Evolutionary conservation across 1,140 invertebrate species (phyloP).

Genomic region (Chelonus insularis): DNA sequence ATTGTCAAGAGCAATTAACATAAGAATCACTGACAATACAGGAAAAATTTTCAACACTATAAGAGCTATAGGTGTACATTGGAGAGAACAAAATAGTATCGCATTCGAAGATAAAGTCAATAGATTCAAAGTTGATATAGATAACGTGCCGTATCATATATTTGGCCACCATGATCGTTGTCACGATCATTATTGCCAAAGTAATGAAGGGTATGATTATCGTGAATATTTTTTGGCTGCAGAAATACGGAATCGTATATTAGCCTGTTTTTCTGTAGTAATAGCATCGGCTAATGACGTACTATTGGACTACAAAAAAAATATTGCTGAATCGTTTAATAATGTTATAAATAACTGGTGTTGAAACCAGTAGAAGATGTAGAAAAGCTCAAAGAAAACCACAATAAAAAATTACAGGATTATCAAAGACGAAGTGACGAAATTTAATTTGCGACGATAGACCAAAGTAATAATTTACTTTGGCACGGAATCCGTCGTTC

Average conservation of each 20-base stretch:
- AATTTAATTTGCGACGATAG: not conserved
- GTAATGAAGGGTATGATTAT: not conserved
- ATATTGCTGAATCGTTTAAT: not conserved
- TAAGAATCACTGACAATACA: no score
- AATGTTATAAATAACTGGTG: not conserved
- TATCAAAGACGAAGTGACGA: not conserved
- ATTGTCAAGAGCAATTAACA: no score
- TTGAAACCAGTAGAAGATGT: not conserved
- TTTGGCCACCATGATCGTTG: not conserved
- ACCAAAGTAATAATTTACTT: not conserved
- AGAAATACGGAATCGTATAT: not conserved
- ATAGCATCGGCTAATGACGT: not conserved
- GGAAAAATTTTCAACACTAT: no score
- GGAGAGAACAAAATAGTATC: not conserved
- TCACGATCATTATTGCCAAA: not conserved
- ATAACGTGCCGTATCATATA: no score
- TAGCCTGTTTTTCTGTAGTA: not conserved
- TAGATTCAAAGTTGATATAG: no score
- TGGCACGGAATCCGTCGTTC: constrained; percentile 40
- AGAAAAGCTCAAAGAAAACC: not conserved
- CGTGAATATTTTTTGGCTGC: not conserved
- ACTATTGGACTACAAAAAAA: not conserved
- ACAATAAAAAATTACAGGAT: not conserved
- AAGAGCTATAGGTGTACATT: no score
- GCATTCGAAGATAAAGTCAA: not conserved